phyloP scores from a whole-genome alignment of 2,113 vertebrate species.

The Pluvialis apricaria region DNA sequence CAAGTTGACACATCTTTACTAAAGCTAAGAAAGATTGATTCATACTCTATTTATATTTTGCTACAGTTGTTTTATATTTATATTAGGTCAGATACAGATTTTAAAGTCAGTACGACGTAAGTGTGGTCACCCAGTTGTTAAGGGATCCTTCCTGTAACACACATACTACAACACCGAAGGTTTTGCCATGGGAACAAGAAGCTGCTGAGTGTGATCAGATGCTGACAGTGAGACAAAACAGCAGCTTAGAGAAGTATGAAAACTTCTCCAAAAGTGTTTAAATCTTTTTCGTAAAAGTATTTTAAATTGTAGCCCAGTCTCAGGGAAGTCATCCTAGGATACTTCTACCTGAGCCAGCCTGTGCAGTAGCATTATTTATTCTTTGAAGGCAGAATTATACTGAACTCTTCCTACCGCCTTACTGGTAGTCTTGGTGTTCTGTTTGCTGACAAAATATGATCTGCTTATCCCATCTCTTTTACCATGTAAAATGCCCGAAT shows the following conservation, averaged over 20 bases:
- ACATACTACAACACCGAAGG: rapidly evolving
- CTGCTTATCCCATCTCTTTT: background rate
- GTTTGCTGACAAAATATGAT: background rate
- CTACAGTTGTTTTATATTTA: background rate
- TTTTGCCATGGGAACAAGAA: background rate
- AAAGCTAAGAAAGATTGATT: background rate
- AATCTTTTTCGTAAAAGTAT: background rate
- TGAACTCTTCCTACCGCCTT: background rate
- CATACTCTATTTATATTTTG: background rate
- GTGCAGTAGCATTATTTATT: background rate
- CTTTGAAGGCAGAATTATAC: background rate
- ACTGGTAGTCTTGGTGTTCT: background rate
- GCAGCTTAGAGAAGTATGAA: background rate
- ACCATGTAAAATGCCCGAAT: background rate
- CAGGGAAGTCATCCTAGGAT: background rate
- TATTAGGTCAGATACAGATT: background rate
- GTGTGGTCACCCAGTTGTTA: background rate
- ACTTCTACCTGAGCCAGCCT: background rate
- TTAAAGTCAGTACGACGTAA: background rate
- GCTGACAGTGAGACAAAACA: background rate
- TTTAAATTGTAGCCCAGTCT: background rate
- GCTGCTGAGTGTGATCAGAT: rapidly evolving
- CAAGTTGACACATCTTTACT: background rate
- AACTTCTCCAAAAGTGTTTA: background rate
- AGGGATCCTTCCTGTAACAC: background rate